Conservation (phyloP, 2,113 vertebrate species). For the Dromaius novaehollandiae region DNA sequence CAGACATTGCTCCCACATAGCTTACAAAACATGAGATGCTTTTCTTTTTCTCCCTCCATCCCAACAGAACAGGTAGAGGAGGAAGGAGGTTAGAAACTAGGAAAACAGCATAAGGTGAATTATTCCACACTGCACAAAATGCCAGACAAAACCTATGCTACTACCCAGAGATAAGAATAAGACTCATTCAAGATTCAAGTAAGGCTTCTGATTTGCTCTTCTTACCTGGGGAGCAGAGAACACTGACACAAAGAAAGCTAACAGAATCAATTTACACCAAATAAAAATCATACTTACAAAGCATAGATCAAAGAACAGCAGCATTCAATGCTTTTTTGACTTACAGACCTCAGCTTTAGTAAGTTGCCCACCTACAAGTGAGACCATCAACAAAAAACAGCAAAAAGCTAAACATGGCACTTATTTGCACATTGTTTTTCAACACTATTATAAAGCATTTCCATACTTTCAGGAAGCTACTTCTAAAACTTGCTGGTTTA, state of each 20-base stretch:
- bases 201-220: neutral
- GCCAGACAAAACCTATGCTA: neutral
- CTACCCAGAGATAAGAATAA: neutral
- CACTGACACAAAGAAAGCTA: neutral
- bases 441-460: neutral
- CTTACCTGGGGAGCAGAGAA: neutral
- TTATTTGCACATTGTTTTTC: neutral
- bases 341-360: neutral
- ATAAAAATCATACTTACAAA: neutral
- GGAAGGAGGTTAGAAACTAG: neutral
- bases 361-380: neutral
- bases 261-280: neutral
- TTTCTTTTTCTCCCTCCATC: neutral
- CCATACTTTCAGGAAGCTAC: neutral
- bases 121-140: neutral
- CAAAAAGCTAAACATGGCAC: neutral
- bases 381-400: neutral
- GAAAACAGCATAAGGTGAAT: neutral
- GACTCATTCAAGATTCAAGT: neutral
- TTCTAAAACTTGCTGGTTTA: neutral
- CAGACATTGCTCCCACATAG: neutral
- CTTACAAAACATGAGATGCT: neutral
- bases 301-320: neutral
- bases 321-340: fast-evolving
- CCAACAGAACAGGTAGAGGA: neutral